phyloP scores from a whole-genome alignment of 2,113 vertebrate species.

The Phalacrocorax carbo region DNA sequence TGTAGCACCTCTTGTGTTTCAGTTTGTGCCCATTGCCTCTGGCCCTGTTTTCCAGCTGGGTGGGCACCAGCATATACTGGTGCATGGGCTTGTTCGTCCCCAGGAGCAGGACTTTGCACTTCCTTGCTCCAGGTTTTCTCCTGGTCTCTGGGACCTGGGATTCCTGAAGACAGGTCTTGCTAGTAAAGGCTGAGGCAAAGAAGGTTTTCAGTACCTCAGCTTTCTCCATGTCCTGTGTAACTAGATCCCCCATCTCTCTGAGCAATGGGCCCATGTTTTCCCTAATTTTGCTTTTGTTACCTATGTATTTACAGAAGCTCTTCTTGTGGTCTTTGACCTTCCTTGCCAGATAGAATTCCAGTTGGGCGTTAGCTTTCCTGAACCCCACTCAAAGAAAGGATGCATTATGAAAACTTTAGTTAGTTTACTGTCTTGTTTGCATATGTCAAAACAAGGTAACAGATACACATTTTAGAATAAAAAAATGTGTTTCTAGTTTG shows the following conservation, averaged over 20 bases:
- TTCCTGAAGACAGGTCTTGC: background rate
- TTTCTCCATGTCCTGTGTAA: background rate
- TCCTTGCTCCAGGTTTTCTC: background rate
- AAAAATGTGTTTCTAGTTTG: background rate
- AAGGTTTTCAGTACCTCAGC: background rate
- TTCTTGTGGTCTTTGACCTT: background rate
- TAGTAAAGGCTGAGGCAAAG: background rate
- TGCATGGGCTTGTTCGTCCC: accelerated
- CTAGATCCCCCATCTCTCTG: background rate
- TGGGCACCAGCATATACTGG: background rate
- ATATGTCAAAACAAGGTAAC: background rate
- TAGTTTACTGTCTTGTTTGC: background rate
- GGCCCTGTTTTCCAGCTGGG: background rate
- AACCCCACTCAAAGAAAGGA: background rate
- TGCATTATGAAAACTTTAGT: background rate
- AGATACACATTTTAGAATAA: background rate
- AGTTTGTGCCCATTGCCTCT: background rate
- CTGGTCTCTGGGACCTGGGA: background rate
- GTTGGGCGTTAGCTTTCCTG: background rate
- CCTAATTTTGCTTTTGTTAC: background rate
- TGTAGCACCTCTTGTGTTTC: background rate
- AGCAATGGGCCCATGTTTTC: background rate
- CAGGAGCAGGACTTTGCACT: background rate
- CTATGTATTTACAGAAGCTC: background rate
- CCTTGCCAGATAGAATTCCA: background rate